Percentiles rank a stretch among this genome's conserved stretches.
phyloP scores from a whole-genome alignment of 2,113 vertebrate species.

The Gallinago jamesoni region DNA sequence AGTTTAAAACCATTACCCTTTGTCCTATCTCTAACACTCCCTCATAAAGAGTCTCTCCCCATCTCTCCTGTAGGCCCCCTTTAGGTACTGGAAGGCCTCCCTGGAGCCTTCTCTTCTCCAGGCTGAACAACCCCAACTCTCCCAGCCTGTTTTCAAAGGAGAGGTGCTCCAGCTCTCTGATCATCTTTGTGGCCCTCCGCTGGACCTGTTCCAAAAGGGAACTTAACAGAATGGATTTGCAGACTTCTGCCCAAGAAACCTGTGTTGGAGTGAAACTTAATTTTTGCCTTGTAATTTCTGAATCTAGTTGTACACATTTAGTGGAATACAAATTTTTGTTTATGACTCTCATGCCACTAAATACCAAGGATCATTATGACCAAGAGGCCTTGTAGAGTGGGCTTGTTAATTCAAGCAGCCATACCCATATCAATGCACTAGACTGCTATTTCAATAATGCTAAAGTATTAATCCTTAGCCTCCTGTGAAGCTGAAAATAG shows the following conservation, averaged over 20 bases:
- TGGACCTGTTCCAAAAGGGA: neutral
- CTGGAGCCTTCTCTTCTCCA: too few species aligned
- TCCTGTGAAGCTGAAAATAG: slow-evolving; percentile 43
- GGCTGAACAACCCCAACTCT: too few species aligned
- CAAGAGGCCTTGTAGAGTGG: neutral
- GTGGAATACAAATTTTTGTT: neutral
- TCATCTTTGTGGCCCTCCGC: too few species aligned
- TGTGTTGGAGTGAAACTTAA: neutral
- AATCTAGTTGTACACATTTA: neutral
- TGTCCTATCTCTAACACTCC: too few species aligned
- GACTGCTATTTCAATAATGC: neutral
- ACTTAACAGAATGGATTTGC: neutral
- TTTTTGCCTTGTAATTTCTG: neutral
- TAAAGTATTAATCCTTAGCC: neutral
- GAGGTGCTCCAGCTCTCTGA: too few species aligned
- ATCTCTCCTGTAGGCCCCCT: too few species aligned
- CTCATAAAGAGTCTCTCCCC: too few species aligned
- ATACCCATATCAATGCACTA: neutral
- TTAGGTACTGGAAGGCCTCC: too few species aligned
- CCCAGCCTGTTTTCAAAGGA: too few species aligned
- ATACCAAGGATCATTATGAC: neutral
- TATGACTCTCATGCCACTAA: neutral
- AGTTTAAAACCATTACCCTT: too few species aligned
- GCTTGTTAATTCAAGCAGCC: slow-evolving; percentile 26
- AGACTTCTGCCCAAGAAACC: neutral